Evolutionary conservation across 30 jellyfish, hydroid and myxozoan genomes (phyloP).

Genomic region (Mastigias papua): DNA sequence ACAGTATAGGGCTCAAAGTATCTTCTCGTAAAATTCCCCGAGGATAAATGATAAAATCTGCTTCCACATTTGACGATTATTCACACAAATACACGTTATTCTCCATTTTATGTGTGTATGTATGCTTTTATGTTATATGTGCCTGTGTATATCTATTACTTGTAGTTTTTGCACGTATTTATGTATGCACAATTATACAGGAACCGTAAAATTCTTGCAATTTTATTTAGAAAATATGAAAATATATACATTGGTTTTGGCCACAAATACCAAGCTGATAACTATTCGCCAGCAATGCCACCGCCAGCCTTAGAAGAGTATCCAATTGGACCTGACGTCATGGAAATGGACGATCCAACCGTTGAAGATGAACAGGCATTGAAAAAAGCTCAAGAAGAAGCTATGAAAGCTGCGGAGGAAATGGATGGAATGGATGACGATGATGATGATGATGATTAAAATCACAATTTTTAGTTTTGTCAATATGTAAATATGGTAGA

Average conservation of each 20-base stretch:
- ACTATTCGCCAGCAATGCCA: constrained; percentile 88
- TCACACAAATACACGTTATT: no score
- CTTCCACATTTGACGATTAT: no score
- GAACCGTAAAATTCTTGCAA: no score
- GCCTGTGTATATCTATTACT: no score
- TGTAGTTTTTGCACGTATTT: no score
- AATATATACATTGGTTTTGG: constrained; percentile 92
- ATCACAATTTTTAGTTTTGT: not conserved
- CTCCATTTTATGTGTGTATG: no score
- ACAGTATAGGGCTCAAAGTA: no score
- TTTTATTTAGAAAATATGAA: constrained; percentile 72
- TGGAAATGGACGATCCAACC: constrained; percentile 92
- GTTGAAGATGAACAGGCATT: constrained; percentile 94
- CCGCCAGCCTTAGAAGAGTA: constrained; percentile 86
- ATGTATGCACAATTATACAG: no score
- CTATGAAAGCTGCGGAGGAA: constrained; percentile 89
- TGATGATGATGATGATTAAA: constrained; percentile 81
- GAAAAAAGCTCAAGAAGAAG: constrained; percentile 90
- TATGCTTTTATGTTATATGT: no score
- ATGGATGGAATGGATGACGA: constrained; percentile 94
- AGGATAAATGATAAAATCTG: no score
- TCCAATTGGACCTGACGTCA: constrained; percentile 85
- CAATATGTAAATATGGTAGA: constrained; percentile 35
- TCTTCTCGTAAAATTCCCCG: no score
- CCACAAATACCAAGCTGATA: constrained; percentile 76